Base-by-base conservation (phyloP, 92 coral and sea anemone species). In the Epizoanthus ramosus region DNA sequence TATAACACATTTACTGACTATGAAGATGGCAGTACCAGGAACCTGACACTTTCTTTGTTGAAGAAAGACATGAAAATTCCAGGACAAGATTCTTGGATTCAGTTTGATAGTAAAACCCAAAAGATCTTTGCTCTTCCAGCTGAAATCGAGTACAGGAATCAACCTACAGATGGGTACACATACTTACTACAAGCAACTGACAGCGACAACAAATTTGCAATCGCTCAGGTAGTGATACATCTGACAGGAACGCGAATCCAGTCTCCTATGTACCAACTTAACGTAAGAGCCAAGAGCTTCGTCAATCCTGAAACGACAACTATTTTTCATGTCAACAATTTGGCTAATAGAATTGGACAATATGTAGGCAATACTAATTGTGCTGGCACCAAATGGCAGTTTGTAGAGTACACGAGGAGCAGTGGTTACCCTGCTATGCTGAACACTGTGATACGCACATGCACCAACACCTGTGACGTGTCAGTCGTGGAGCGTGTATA, bases 21-120 rank as follows among this genome's bases (percentile, higher is more conserved):
- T 15, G 89, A 86, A 71, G 89, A 86, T 61, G 89, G 89, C 14
- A 56, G 31, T 35, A 80, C 80, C 9, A 47, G 70, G 13, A 86
- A 86, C 81, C 81, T 86, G 12, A 71, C 81, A 45, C 81, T 86
- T 58, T 70, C 85, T 19, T 79, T 86, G 52, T 71, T 68, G 64
- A 71, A 12, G 21, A 8, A 60, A 63, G 71, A 81, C 43, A 69
- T 57, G 83, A 59, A 68, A n/a, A 68, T 39, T 58, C 59, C 63
- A 13, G 73, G 65, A 5, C 68, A 52, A 45, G 85, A 86, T 19
- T 69, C 80, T 2, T 86, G 89, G 89, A 80, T 86, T 52, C 75
- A 68, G 75, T 60, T 86, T 25, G 57, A 83, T 70, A 71, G 47
- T 70, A 86, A 67, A 60, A n/a, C 89, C 9, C 76, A 72, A 19